A percentile compares a stretch with the other conserved stretches of the same genome.
Evolutionary conservation across 2,113 vertebrate species (phyloP).

Genomic region (Saccopteryx bilineata): DNA sequence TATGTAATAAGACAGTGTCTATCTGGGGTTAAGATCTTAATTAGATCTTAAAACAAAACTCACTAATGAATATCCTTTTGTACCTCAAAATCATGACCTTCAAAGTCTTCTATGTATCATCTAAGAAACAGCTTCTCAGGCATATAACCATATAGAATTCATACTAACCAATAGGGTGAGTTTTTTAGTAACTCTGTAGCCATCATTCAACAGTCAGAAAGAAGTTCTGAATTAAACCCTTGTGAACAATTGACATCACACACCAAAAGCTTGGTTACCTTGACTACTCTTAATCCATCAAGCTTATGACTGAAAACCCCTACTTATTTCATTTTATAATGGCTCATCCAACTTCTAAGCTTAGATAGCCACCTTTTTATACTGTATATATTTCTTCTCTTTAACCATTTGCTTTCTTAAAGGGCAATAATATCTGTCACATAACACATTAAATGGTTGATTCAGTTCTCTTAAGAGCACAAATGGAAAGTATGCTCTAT

Average conservation of each 20-base stretch:
- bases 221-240: not conserved
- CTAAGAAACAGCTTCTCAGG: not conserved
- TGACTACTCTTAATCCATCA: not conserved
- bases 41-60: slow-evolving; percentile 15
- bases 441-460: not conserved
- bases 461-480: not conserved
- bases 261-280: not conserved
- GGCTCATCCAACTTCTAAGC: not conserved
- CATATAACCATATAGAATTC: not conserved
- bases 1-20: not conserved
- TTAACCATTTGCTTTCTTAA: slow-evolving; percentile 40
- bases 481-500: not conserved
- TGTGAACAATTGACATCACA: not conserved
- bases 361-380: not conserved
- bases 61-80: slow-evolving; percentile 27
- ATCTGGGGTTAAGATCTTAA: slow-evolving; percentile 12
- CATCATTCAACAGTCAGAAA: not conserved
- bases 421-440: not conserved
- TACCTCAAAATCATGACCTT: not conserved
- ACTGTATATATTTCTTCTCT: not conserved
- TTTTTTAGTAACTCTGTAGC: not conserved
- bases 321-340: not conserved
- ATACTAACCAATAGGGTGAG: not conserved
- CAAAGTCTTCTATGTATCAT: not conserved
- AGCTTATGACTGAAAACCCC: not conserved